Evolutionary conservation across 1,140 invertebrate species (phyloP).

Genomic region (Drosophila sp.): DNA sequence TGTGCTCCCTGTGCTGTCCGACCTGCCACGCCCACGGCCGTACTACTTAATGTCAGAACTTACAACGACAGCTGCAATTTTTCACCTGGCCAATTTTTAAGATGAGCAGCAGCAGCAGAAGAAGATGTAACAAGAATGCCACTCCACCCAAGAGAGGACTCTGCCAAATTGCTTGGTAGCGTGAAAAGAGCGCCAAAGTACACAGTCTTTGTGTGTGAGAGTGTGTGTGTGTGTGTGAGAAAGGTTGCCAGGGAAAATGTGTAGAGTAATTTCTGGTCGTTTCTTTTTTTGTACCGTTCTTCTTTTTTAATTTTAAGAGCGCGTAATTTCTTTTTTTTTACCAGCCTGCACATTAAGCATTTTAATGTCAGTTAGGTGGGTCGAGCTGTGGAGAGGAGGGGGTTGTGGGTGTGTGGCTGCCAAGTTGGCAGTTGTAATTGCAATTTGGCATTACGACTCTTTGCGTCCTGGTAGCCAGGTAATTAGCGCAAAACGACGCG

Average conservation of each 20-base stretch:
- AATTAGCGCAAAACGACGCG: slow-evolving; percentile 78
- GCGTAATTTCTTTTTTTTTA: slow-evolving; percentile 59
- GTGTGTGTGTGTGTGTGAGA: background rate
- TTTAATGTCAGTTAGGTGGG: slow-evolving; percentile 71
- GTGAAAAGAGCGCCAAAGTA: slow-evolving; percentile 28
- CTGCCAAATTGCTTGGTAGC: slow-evolving; percentile 50
- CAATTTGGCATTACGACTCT: slow-evolving; percentile 79
- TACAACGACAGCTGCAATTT: slow-evolving; percentile 83
- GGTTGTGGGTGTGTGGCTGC: slow-evolving; percentile 10
- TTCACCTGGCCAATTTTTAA: slow-evolving; percentile 83
- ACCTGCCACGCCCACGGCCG: slow-evolving; percentile 42
- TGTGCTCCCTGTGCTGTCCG: slow-evolving; percentile 38
- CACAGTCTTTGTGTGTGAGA: background rate
- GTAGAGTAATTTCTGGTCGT: slow-evolving; percentile 54
- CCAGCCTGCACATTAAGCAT: slow-evolving; percentile 77
- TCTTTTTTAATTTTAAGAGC: slow-evolving; percentile 71
- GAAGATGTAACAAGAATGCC: slow-evolving; percentile 19
- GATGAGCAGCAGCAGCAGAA: slow-evolving; percentile 64
- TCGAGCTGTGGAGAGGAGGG: background rate
- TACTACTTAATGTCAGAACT: slow-evolving; percentile 43
- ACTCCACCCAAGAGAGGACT: slow-evolving; percentile 28
- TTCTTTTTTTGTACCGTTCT: slow-evolving; percentile 29
- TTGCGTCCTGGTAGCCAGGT: slow-evolving; percentile 42
- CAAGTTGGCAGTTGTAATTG: slow-evolving; percentile 72
- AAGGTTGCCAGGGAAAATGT: slow-evolving; percentile 22